Conservation (phyloP, 2,113 vertebrate genomes). For the Ictidomys tridecemlineatus region DNA sequence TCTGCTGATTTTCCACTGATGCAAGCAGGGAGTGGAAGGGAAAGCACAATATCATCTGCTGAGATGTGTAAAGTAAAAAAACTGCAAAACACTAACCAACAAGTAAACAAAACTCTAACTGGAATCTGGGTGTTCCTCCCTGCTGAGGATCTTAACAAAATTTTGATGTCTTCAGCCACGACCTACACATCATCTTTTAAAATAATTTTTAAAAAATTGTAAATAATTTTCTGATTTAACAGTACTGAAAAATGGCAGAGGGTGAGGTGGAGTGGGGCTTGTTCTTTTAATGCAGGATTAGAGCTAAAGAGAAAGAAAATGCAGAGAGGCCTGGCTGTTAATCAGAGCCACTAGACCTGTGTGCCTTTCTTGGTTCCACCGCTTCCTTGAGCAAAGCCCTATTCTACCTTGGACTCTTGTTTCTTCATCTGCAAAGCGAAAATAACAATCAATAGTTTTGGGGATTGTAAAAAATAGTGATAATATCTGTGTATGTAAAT, state of each 20-base stretch:
- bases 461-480: not conserved
- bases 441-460: not conserved
- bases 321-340: not conserved
- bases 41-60: not conserved
- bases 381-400: not conserved
- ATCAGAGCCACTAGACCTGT: not conserved
- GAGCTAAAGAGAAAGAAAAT: not conserved
- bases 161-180: not conserved
- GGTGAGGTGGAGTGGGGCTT: not conserved
- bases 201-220: not conserved
- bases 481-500: not conserved
- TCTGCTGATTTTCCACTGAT: not conserved
- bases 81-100: not conserved
- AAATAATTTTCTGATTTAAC: not conserved
- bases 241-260: not conserved
- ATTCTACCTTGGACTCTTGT: not conserved
- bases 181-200: not conserved
- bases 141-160: not conserved
- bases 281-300: not conserved
- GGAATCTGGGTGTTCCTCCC: not conserved
- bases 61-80: not conserved
- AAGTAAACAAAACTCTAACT: not conserved
- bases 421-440: not conserved
- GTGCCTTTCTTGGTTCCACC: not conserved
- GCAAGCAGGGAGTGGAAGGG: not conserved